A percentile compares a stretch with the other conserved stretches of the same genome.
These are phyloP conservation scores for Psilopogon haemacephalus DNA, from an alignment of 2,113 vertebrate species.

Conservation along the genomic window DNA sequence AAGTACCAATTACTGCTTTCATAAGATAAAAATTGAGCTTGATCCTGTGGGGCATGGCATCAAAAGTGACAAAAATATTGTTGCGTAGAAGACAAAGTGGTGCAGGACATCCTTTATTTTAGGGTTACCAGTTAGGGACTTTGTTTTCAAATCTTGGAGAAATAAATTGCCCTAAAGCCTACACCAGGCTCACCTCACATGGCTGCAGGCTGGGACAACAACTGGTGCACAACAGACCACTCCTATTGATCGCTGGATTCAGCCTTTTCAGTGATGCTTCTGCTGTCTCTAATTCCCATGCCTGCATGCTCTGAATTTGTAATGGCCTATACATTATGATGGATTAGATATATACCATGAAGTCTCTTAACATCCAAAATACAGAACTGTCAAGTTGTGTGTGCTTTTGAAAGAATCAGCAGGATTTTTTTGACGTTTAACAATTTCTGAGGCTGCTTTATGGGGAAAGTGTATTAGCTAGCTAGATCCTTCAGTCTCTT, in stretches of 20 bases:
- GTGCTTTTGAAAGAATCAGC: neutral
- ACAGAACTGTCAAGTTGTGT: neutral
- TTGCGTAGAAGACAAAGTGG: neutral
- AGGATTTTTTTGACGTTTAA: neutral
- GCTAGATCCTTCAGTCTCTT: neutral
- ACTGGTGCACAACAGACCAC: neutral
- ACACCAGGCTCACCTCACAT: accelerated
- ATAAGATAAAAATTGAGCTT: neutral
- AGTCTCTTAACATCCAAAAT: neutral
- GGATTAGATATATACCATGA: neutral
- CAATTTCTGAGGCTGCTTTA: neutral
- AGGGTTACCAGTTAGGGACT: neutral
- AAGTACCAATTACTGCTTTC: neutral
- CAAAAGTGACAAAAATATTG: neutral
- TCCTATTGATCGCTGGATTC: neutral
- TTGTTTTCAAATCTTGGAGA: neutral
- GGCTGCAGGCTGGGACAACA: neutral
- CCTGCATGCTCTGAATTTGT: neutral
- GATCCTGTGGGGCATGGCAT: neutral
- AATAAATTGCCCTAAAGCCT: too few relatives aligned
- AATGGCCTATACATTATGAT: neutral
- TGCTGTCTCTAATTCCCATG: neutral
- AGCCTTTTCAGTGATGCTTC: neutral
- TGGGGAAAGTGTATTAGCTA: neutral
- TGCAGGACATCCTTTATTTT: neutral